These are phyloP conservation scores for Salvelinus sp. DNA, from an alignment of 2,113 vertebrate genomes.

Conservation along the genomic window DNA sequence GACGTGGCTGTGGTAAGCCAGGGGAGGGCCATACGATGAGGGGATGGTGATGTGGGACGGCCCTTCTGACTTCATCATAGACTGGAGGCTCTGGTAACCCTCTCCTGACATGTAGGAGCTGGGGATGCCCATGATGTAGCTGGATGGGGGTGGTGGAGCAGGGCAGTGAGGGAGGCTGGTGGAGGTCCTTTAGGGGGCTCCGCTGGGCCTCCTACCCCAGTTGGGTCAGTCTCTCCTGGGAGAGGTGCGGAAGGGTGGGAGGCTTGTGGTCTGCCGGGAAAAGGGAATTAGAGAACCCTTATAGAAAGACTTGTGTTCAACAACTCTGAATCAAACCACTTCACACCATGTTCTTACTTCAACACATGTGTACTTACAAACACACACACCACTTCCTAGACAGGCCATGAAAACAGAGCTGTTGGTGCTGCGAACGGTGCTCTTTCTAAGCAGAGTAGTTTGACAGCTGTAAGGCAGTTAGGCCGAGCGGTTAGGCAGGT, in stretches of 20 bases:
- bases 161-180: constrained; percentile 81
- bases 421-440: no score
- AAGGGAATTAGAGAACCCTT: no score
- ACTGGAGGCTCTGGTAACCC: constrained; percentile 88
- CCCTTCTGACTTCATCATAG: constrained; percentile 88
- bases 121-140: constrained; percentile 86
- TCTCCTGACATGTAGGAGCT: constrained; percentile 90
- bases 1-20: constrained; percentile 83
- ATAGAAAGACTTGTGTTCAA: no score
- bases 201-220: constrained; percentile 59
- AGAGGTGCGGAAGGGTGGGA: constrained; percentile 77
- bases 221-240: constrained; percentile 78
- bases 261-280: constrained; percentile 77
- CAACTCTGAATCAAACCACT: no score
- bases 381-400: no score
- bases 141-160: constrained; percentile 77
- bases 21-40: constrained; percentile 76
- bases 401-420: no score
- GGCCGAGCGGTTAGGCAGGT: no score
- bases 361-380: no score
- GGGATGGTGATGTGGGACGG: constrained; percentile 79
- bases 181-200: constrained; percentile 70
- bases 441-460: no score
- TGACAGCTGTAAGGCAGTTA: no score
- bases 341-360: no score